These are phyloP conservation scores for Corbicula japonica DNA, from an alignment of 2,888 invertebrate genomes.

Conservation along the genomic window DNA sequence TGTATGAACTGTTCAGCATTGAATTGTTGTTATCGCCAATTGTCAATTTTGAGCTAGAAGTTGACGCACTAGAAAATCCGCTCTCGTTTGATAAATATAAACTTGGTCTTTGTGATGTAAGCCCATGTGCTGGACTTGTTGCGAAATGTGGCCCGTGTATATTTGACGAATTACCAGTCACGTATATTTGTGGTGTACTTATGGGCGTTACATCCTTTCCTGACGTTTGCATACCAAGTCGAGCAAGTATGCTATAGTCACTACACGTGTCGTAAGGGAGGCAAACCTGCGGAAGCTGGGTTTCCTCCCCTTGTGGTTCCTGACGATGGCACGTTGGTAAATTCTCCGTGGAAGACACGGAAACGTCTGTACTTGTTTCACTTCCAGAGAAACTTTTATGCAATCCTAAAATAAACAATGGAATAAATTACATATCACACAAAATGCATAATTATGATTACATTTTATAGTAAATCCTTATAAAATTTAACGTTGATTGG, in stretches of 20 bases:
- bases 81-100: slow-evolving; percentile 65
- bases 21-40: slow-evolving; percentile 44
- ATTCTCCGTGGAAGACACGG: slow-evolving; percentile 94
- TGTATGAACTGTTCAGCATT: slow-evolving; percentile 40
- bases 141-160: slow-evolving; percentile 67
- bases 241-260: slow-evolving; percentile 86
- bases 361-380: slow-evolving; percentile 93
- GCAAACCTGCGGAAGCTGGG: slow-evolving; percentile 67
- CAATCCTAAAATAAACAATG: slow-evolving; percentile 88
- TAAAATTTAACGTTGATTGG: too few relatives aligned
- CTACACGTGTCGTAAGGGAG: slow-evolving; percentile 70
- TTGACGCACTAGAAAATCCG: slow-evolving; percentile 66
- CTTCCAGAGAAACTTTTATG: slow-evolving; percentile 94
- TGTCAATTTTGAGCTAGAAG: slow-evolving; percentile 63
- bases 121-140: slow-evolving; percentile 43
- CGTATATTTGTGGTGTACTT: slow-evolving; percentile 63
- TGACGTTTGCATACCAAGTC: slow-evolving; percentile 80
- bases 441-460: too few relatives aligned
- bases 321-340: slow-evolving; percentile 90
- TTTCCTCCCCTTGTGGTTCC: slow-evolving; percentile 96
- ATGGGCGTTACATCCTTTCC: slow-evolving; percentile 60
- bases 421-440: background rate
- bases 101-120: slow-evolving; percentile 33
- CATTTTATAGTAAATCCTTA: too few relatives aligned
- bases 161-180: slow-evolving; percentile 50